Percentiles rank a stretch among this genome's conserved stretches.
Evolutionary conservation across 2,797 vertebrate genomes (phyloP).

Genomic region (Decapterus maruadsi): DNA sequence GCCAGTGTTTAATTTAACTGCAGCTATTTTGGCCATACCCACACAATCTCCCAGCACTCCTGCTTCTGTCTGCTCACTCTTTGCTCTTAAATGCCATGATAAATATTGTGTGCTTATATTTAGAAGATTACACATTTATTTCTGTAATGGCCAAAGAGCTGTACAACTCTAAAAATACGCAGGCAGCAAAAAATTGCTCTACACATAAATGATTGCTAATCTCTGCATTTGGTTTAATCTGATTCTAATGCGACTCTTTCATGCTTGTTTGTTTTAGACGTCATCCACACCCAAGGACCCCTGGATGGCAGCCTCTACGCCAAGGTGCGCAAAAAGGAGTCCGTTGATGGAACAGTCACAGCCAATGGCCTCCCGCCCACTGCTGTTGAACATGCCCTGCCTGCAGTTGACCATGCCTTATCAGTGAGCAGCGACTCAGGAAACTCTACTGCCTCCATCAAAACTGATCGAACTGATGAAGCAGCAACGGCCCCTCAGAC

Average conservation of each 20-base stretch:
- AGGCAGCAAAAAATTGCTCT: conserved; percentile 1
- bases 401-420: conserved; percentile 92
- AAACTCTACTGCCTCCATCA: conserved; percentile 97
- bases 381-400: conserved; percentile 78
- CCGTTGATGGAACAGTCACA: conserved; percentile 87
- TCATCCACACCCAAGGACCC: conserved; percentile 96
- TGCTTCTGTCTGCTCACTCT: conserved; percentile 16
- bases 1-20: conserved; percentile 70
- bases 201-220: conserved; percentile 8
- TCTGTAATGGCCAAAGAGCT: conserved; percentile 3
- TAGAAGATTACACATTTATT: conserved; percentile 15
- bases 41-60: conserved; percentile 30
- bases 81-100: conserved; percentile 12
- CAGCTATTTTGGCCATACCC: conserved; percentile 59
- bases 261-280: conserved; percentile 83
- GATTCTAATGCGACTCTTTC: conserved; percentile 42
- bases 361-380: conserved; percentile 84
- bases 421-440: conserved; percentile 98
- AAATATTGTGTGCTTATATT: conserved; percentile 15
- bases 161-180: conserved; percentile 27
- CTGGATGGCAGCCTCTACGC: conserved; percentile 98
- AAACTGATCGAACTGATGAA: conserved; percentile 97
- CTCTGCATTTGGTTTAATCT: background rate
- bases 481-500: conserved; percentile 55
- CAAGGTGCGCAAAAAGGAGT: conserved; percentile 98